These are phyloP conservation scores for Gulo gulo DNA, from an alignment of 2,113 vertebrate genomes.

Conservation along the genomic window DNA sequence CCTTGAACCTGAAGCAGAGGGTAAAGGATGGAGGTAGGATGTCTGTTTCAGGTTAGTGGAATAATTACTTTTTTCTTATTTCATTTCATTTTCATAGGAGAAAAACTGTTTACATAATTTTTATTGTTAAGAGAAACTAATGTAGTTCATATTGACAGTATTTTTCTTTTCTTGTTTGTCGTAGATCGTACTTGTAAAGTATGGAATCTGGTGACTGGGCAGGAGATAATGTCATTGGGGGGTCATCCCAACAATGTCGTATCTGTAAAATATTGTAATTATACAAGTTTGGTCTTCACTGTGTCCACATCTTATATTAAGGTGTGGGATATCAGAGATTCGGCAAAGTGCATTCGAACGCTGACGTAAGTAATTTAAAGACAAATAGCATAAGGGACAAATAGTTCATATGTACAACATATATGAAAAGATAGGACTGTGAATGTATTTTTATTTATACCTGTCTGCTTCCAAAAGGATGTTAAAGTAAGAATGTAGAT, in stretches of 20 bases:
- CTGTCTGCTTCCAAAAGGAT: not conserved
- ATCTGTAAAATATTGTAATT: slow-evolving; percentile 93
- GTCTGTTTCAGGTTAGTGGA: not conserved
- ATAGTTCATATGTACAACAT: not conserved
- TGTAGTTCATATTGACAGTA: not conserved
- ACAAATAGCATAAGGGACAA: not conserved
- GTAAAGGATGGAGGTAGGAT: not conserved
- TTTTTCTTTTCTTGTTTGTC: slow-evolving; percentile 38
- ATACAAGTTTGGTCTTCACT: slow-evolving; percentile 96
- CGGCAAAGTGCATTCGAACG: slow-evolving; percentile 95
- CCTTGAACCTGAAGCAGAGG: not conserved
- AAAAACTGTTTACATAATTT: not conserved
- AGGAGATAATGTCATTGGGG: slow-evolving; percentile 97
- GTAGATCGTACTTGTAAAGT: slow-evolving; percentile 98
- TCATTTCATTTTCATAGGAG: not conserved
- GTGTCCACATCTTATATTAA: slow-evolving; percentile 96
- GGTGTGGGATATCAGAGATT: slow-evolving; percentile 98
- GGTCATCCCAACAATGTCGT: slow-evolving; percentile 93
- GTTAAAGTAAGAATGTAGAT: not conserved
- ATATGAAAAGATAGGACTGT: not conserved
- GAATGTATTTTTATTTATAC: not conserved
- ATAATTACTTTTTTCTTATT: not conserved
- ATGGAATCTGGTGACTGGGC: slow-evolving; percentile 99
- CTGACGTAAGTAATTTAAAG: slow-evolving; percentile 89
- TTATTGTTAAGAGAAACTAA: slow-evolving; percentile 31